Conservation (phyloP, 2,888 invertebrate species). For the Polietes domitor region DNA sequence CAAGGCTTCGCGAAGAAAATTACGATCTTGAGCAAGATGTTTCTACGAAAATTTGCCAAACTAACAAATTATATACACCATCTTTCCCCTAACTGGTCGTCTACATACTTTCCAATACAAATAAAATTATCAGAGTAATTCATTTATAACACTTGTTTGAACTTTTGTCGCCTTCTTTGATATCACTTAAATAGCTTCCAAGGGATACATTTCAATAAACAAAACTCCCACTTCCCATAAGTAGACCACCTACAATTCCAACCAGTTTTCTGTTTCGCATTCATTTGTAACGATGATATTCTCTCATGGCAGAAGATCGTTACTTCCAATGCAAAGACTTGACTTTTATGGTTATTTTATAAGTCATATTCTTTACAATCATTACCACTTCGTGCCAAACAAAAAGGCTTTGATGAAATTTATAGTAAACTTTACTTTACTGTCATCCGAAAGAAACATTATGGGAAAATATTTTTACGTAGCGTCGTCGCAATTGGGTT, state of each 20-base stretch:
- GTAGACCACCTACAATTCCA: constrained; percentile 5
- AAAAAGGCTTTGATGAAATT: constrained; percentile 36
- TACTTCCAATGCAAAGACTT: constrained; percentile 3
- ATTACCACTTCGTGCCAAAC: constrained; percentile 40
- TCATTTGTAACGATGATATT: background rate
- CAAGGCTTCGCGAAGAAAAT: too few relatives aligned
- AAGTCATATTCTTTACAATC: constrained; percentile 41
- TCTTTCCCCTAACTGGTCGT: too few relatives aligned
- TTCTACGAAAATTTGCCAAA: too few relatives aligned
- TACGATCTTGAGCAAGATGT: too few relatives aligned
- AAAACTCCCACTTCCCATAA: too few relatives aligned
- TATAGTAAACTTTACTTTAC: constrained; percentile 36
- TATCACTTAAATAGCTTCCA: background rate
- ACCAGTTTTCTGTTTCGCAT: background rate
- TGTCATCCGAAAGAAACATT: constrained; percentile 33
- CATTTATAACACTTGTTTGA: too few relatives aligned
- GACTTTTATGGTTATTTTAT: constrained; percentile 38
- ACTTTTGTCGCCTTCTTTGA: too few relatives aligned
- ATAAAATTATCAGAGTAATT: too few relatives aligned
- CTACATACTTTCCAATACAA: too few relatives aligned
- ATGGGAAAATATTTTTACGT: constrained; percentile 28
- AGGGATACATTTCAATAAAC: too few relatives aligned
- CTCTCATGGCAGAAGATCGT: constrained; percentile 11
- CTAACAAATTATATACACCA: too few relatives aligned
- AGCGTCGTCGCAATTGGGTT: constrained; percentile 18